Conservation (phyloP, 2,888 invertebrate genomes). For the Acanthosepion pharaonis region DNA sequence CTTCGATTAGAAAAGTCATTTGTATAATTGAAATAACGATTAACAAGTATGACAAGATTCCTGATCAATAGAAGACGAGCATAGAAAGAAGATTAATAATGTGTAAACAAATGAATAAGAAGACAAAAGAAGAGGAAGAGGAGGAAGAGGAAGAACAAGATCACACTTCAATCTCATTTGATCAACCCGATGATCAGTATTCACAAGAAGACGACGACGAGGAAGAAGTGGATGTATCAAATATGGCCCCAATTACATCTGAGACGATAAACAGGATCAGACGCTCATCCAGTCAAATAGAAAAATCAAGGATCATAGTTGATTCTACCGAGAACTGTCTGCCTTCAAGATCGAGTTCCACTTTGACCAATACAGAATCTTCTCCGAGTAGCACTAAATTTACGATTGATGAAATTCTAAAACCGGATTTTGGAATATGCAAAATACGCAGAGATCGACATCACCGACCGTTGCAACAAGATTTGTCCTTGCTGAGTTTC, state of each 20-base stretch:
- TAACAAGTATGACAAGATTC: background rate
- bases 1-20: background rate
- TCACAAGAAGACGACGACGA: background rate
- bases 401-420: conserved; percentile 68
- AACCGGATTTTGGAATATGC: conserved; percentile 66
- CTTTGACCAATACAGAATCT: background rate
- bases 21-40: background rate
- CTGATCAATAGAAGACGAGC: background rate
- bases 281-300: background rate
- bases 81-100: background rate
- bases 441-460: background rate
- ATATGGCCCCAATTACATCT: background rate
- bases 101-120: background rate
- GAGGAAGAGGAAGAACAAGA: background rate
- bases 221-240: background rate
- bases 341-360: background rate
- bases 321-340: background rate
- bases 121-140: background rate
- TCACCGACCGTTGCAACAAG: background rate
- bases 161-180: background rate
- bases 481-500: background rate
- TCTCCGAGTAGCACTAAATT: conserved; percentile 60
- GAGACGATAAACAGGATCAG: no score
- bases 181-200: background rate
- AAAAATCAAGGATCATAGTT: background rate